Evolutionary conservation across 2,113 vertebrate species (phyloP).

Genomic region (Heliornis fulica): DNA sequence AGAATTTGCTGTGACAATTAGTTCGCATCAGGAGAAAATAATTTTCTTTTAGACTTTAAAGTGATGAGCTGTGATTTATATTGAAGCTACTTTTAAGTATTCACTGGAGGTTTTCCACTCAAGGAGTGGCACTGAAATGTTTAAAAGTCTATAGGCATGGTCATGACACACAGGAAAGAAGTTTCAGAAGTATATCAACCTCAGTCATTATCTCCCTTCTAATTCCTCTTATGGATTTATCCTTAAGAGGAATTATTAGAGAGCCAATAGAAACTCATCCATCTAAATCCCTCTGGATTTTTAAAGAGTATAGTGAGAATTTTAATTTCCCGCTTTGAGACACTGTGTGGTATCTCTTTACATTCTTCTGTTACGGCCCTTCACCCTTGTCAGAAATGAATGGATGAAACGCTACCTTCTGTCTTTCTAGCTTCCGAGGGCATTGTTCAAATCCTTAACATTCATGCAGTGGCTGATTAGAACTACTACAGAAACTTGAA

Average conservation of each 20-base stretch:
- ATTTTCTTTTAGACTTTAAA: neutral
- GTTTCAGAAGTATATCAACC: neutral
- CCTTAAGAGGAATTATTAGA: neutral
- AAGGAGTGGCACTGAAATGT: neutral
- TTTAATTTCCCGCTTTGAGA: neutral
- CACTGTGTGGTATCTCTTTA: neutral
- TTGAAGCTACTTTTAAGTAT: neutral
- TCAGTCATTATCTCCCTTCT: neutral
- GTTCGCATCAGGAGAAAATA: neutral
- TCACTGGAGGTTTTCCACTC: neutral
- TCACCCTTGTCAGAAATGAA: neutral
- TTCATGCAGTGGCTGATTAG: neutral
- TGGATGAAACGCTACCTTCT: neutral
- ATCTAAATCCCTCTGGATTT: neutral
- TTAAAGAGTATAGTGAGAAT: neutral
- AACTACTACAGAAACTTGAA: neutral
- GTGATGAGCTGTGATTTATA: neutral
- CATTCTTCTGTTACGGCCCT: neutral
- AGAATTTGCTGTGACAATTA: neutral
- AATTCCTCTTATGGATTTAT: constrained; percentile 6
- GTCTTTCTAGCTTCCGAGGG: neutral
- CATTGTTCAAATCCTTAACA: neutral
- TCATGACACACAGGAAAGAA: neutral
- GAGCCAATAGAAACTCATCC: neutral
- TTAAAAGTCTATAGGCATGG: neutral